Conservation (phyloP, 2,113 vertebrate species). For the Plecotus auritus region DNA sequence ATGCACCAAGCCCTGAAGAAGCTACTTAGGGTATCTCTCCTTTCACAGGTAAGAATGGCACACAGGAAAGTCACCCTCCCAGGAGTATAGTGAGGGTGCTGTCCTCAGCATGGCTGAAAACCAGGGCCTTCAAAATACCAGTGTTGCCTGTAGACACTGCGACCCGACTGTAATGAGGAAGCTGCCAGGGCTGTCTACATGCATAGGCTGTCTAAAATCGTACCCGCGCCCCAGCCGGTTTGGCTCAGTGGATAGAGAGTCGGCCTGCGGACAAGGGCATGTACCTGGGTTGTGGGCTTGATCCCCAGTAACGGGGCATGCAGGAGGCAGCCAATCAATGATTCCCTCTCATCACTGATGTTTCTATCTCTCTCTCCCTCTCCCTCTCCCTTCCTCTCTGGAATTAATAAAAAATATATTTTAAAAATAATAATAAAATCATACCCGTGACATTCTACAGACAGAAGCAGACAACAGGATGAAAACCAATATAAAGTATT, state of each 20-base stretch:
- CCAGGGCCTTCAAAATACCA: not conserved
- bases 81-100: not conserved
- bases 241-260: too few species aligned
- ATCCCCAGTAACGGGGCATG: too few species aligned
- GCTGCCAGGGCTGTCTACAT: not conserved
- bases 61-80: not conserved
- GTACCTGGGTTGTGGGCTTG: too few species aligned
- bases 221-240: too few species aligned
- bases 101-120: not conserved
- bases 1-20: slow-evolving; percentile 59
- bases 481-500: not conserved
- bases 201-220: not conserved
- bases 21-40: slow-evolving; percentile 26
- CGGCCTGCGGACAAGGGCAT: too few species aligned
- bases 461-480: not conserved
- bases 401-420: too few species aligned
- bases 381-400: too few species aligned
- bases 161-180: not conserved
- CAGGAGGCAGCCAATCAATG: too few species aligned
- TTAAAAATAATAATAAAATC: not conserved
- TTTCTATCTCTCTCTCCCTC: too few species aligned
- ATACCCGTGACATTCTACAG: not conserved
- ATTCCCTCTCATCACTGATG: too few species aligned
- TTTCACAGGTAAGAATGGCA: slow-evolving; percentile 49
- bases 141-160: not conserved